Evolutionary conservation across 2,888 invertebrate species (phyloP).

Genomic region (Hypena proboscidalis): DNA sequence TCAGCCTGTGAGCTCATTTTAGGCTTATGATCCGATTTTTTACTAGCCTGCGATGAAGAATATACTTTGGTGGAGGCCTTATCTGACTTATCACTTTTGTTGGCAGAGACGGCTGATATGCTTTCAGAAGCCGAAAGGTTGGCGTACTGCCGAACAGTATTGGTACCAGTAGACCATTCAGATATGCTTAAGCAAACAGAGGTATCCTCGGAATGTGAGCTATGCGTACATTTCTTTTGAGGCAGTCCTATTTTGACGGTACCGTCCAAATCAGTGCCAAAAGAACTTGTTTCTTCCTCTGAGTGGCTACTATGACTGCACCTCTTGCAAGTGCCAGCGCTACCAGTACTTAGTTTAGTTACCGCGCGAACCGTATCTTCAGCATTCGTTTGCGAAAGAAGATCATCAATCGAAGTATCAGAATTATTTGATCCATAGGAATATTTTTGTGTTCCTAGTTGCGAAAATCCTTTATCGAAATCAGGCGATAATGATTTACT

Average conservation of each 20-base stretch:
- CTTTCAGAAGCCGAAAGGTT: slow-evolving; percentile 90
- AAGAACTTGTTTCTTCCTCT: slow-evolving; percentile 90
- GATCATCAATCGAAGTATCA: slow-evolving; percentile 87
- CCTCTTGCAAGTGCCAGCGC: slow-evolving; percentile 83
- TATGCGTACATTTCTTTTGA: slow-evolving; percentile 92
- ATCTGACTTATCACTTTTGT: slow-evolving; percentile 86
- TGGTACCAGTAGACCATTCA: slow-evolving; percentile 95
- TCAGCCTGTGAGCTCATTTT: slow-evolving; percentile 74
- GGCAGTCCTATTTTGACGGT: slow-evolving; percentile 92
- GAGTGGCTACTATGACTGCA: slow-evolving; percentile 90
- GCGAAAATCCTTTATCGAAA: slow-evolving; percentile 77
- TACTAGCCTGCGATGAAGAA: slow-evolving; percentile 82
- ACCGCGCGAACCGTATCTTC: slow-evolving; percentile 85
- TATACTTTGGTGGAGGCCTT: slow-evolving; percentile 84
- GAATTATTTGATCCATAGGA: slow-evolving; percentile 87
- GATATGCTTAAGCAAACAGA: slow-evolving; percentile 94
- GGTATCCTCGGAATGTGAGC: slow-evolving; percentile 94
- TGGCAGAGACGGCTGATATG: slow-evolving; percentile 85
- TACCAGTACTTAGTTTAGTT: slow-evolving; percentile 78
- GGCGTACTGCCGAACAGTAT: slow-evolving; percentile 92
- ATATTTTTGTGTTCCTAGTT: slow-evolving; percentile 72
- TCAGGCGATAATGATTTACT: slow-evolving; percentile 86
- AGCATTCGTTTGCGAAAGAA: slow-evolving; percentile 84
- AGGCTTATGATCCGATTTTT: slow-evolving; percentile 82
- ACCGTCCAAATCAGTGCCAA: slow-evolving; percentile 92